Percentiles rank a stretch among this genome's conserved stretches.
Conservation (phyloP, 2,888 invertebrate species). For the Trachelus tabidus region DNA sequence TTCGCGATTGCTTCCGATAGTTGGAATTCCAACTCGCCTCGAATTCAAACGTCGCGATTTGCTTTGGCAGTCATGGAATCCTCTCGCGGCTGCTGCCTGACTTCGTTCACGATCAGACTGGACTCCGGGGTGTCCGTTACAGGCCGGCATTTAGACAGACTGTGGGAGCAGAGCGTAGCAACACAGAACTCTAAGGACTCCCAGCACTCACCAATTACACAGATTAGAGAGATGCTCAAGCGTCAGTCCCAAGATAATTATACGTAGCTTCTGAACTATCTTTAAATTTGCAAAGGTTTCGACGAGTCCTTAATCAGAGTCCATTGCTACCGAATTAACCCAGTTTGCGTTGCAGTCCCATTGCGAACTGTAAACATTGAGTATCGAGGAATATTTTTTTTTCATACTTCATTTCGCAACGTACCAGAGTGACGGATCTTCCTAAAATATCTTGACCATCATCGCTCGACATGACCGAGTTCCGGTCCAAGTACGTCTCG, state of each 20-base stretch:
- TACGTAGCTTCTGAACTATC: not conserved
- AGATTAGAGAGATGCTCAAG: not conserved
- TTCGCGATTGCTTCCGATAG: slow-evolving; percentile 62
- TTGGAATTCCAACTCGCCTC: slow-evolving; percentile 42
- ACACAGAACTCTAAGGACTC: slow-evolving; percentile 11
- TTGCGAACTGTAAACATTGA: not conserved
- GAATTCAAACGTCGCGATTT: slow-evolving; percentile 37
- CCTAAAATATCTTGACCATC: not conserved
- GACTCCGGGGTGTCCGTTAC: slow-evolving; percentile 33
- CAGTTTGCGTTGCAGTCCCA: not conserved
- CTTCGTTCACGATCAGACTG: not conserved
- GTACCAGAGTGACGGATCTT: too few species aligned
- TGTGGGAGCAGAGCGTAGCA: slow-evolving; percentile 37
- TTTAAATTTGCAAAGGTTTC: not conserved
- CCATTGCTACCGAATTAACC: not conserved
- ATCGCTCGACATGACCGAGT: not conserved
- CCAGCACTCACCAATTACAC: not conserved
- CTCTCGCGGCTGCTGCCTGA: slow-evolving; percentile 13
- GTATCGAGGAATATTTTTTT: not conserved
- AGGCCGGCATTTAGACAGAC: slow-evolving; percentile 41
- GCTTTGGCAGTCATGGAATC: slow-evolving; percentile 48
- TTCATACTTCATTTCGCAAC: too few species aligned
- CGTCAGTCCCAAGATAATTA: not conserved
- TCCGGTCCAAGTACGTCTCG: not conserved
- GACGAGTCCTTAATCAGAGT: not conserved